Evolutionary conservation across 2,797 vertebrate genomes (phyloP).

Genomic region (Oreochromis mossambicus): DNA sequence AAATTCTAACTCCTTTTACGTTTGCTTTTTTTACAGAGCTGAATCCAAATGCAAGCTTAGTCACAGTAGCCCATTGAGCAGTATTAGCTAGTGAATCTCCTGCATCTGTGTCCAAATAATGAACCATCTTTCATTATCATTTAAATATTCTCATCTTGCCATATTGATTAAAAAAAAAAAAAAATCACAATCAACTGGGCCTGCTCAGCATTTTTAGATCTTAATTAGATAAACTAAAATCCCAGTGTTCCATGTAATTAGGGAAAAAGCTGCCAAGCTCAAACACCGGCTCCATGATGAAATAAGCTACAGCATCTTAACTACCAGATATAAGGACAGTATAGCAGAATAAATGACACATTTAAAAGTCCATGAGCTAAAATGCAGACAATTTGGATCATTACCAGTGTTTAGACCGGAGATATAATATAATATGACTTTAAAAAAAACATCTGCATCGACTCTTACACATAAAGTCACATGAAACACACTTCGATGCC

Average conservation of each 20-base stretch:
- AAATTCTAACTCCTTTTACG: background rate
- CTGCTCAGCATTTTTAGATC: background rate
- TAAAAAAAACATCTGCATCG: background rate
- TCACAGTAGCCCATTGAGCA: background rate
- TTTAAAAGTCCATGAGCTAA: background rate
- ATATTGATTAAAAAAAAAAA: background rate
- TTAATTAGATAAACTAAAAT: background rate
- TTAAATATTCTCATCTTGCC: background rate
- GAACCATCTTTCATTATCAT: background rate
- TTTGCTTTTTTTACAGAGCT: background rate
- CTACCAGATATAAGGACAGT: background rate
- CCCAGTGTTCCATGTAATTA: background rate
- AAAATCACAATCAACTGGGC: background rate
- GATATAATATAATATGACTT: background rate
- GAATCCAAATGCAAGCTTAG: background rate
- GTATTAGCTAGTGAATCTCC: background rate
- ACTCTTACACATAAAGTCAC: background rate
- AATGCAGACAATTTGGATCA: background rate
- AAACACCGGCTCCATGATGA: background rate
- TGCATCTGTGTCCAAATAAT: background rate
- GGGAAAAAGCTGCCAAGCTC: background rate
- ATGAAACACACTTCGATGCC: background rate
- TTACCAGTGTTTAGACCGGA: background rate
- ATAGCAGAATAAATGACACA: background rate
- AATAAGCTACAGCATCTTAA: background rate